Evolutionary conservation across 2,888 invertebrate species (phyloP).

Genomic region (Monopis laevigella): DNA sequence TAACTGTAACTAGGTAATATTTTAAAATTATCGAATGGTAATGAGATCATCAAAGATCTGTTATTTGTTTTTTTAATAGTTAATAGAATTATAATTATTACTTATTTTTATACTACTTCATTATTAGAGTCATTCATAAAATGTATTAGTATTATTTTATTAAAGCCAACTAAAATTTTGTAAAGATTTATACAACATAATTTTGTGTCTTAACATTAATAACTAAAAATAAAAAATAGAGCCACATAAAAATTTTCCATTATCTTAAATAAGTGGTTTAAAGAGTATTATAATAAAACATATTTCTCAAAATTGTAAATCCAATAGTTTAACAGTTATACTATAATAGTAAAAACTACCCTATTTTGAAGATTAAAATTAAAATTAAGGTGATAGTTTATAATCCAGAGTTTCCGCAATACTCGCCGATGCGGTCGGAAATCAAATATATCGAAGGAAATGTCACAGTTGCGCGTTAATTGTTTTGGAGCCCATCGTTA

Average conservation of each 20-base stretch:
- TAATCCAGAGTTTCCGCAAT: slow-evolving; percentile 68
- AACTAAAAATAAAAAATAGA: too few species aligned
- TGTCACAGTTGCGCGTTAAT: slow-evolving; percentile 76
- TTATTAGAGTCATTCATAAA: too few species aligned
- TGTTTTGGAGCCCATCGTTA: too few species aligned
- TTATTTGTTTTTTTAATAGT: too few species aligned
- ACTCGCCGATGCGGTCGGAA: slow-evolving; percentile 79
- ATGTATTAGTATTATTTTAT: neutral
- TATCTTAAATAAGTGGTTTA: neutral
- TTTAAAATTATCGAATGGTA: too few species aligned
- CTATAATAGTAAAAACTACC: too few species aligned
- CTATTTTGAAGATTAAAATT: too few species aligned
- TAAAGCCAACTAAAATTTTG: neutral
- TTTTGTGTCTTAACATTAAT: neutral
- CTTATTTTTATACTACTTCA: too few species aligned
- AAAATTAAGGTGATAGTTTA: slow-evolving; percentile 23
- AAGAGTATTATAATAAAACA: neutral
- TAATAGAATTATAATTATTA: too few species aligned
- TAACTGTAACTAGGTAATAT: too few species aligned
- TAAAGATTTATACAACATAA: neutral
- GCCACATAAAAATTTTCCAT: neutral
- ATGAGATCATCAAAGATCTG: too few species aligned
- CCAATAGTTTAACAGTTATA: too few species aligned
- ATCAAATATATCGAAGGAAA: slow-evolving; percentile 84
- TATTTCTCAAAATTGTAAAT: neutral